A percentile compares a stretch with the other conserved stretches of the same genome.
Conservation (phyloP, 2,797 vertebrate genomes). For the Mareca penelope region DNA sequence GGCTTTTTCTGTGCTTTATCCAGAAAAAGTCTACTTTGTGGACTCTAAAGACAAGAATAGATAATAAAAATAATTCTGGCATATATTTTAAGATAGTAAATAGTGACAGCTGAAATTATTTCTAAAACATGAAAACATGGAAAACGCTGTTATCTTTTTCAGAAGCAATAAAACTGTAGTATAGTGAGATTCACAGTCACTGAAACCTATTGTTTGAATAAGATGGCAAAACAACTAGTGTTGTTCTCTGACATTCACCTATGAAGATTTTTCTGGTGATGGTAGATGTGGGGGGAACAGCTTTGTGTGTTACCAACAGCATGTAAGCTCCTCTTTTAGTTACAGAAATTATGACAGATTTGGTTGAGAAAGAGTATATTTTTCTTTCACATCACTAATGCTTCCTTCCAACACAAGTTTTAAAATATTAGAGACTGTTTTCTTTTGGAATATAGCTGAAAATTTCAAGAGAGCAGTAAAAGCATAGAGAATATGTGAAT, state of each 20-base stretch:
- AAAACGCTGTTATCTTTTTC: neutral
- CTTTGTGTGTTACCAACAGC: neutral
- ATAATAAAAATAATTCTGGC: neutral
- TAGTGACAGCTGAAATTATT: neutral
- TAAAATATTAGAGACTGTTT: neutral
- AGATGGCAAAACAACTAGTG: neutral
- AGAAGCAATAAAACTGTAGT: neutral
- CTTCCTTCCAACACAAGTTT: neutral
- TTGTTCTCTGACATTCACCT: neutral
- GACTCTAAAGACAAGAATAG: neutral
- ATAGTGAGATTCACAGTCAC: neutral
- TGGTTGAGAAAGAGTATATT: neutral
- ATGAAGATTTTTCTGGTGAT: neutral
- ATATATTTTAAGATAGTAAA: neutral
- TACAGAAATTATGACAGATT: neutral
- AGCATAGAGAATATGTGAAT: neutral
- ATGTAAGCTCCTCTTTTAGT: neutral
- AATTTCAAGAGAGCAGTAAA: neutral
- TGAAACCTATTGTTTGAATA: neutral
- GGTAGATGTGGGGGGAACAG: neutral
- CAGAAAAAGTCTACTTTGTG: neutral
- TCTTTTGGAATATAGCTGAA: neutral
- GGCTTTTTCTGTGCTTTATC: neutral
- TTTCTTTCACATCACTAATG: neutral
- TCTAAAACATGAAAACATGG: neutral